phyloP scores from a whole-genome alignment of 2,797 vertebrate species.

The Crypturellus tataupa region DNA sequence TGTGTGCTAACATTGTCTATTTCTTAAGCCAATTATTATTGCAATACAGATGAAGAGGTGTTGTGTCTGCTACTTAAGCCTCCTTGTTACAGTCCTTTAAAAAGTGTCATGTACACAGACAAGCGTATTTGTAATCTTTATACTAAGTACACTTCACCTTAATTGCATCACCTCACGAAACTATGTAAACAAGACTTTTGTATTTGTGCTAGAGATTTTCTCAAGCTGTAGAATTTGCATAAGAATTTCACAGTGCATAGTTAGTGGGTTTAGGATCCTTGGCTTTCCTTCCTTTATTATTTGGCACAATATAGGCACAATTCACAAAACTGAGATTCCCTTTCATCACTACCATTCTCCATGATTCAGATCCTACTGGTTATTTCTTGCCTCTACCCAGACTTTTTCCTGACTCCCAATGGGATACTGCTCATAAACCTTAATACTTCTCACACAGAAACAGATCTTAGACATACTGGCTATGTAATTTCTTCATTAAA shows the following conservation, averaged over 20 bases:
- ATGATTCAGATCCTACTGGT: not conserved
- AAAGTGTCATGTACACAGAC: constrained; percentile 54
- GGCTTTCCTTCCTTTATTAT: not conserved
- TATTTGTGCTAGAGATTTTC: constrained; percentile 56
- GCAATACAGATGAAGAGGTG: constrained; percentile 66
- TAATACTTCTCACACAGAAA: not conserved
- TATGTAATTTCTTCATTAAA: not conserved
- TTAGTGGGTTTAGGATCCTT: not conserved
- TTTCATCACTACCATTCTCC: not conserved
- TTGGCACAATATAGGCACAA: not conserved
- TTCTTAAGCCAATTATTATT: constrained; percentile 71
- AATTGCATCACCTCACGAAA: constrained; percentile 68
- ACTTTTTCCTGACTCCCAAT: not conserved
- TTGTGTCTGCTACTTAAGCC: constrained; percentile 63
- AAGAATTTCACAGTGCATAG: not conserved
- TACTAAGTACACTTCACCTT: constrained; percentile 70
- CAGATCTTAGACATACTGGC: fast-evolving
- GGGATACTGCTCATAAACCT: not conserved
- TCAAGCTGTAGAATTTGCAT: not conserved
- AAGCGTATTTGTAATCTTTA: constrained; percentile 71
- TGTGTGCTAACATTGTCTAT: constrained; percentile 33
- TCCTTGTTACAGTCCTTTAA: constrained; percentile 59
- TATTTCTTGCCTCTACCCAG: not conserved
- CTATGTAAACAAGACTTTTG: constrained; percentile 59
- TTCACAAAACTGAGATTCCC: not conserved